Evolutionary conservation across 2,797 vertebrate genomes (phyloP), one percentile per base, ranked within the genome.

Genomic region (Scyliorhinus canicula): DNA sequence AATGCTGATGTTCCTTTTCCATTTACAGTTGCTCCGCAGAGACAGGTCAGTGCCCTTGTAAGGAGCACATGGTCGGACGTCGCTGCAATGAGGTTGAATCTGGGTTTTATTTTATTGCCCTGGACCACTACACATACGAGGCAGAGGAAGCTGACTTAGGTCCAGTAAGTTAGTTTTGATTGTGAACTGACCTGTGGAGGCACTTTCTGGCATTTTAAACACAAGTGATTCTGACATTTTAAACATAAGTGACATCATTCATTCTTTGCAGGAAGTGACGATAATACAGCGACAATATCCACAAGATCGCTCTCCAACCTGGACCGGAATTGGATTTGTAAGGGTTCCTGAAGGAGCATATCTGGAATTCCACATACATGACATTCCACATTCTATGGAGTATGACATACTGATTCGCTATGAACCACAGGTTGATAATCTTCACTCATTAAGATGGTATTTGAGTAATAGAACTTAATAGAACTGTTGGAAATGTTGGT

Each of bases 111-210:
- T 99, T 99, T 95, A 98, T 99, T 77, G 98, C 98, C 8, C 97
- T 99, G 82, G 99, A 99, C 96, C 98, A 99, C 97, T 99, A 99
- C 97, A 98, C 98, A 95, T 99, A 99, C 0, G 99, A 99, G 96
- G 99, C 99, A 0, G 99, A 99, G 96, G 98, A 99, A 35, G 98
- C 98, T 95, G 97, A 95, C 82, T 97, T 99, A 96, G 99, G 98
- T 95, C 99, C 98, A 0, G 99, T 99, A 96, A 98, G 99, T 98
- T 60, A 9, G n/a, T n/a, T 88, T 85, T 95, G 31, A 71, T 24
- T 55, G 21, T 28, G 85, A 1, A 47, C 65, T 14, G 88, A 71
- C 12, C 1, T 40, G 55, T 26, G n/a, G 47, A 21, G 67, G 65
- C 31, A 52, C 44, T 71, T 93, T 44, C 47, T 84, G 55, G 21